Evolutionary conservation across 2,797 vertebrate species (phyloP).

Genomic region (Percopsis omiscomaycus): DNA sequence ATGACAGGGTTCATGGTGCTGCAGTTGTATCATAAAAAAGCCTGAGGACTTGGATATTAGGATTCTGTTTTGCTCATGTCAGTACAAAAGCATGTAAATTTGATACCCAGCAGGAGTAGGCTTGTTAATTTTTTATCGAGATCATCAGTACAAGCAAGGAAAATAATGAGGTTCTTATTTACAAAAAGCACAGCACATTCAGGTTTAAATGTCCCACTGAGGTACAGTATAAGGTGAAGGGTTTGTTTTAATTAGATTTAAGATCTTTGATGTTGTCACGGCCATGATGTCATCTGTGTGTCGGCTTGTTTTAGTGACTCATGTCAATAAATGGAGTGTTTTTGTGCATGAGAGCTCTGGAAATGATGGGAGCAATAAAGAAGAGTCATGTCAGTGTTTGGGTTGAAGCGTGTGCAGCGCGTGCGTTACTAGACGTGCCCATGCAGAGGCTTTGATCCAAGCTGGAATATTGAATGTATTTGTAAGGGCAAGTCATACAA

Average conservation of each 20-base stretch:
- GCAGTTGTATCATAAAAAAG: not conserved
- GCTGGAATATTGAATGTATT: not conserved
- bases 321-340: not conserved
- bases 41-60: not conserved
- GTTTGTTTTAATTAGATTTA: constrained; percentile 10
- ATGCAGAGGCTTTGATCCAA: not conserved
- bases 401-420: not conserved
- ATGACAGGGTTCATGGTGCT: too few species aligned
- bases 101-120: too few species aligned
- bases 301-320: not conserved
- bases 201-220: not conserved
- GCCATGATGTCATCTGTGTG: not conserved
- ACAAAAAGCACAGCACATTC: not conserved
- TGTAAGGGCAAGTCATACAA: not conserved
- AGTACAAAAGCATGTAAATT: not conserved
- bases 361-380: not conserved
- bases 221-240: not conserved
- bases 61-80: not conserved
- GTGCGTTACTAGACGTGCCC: not conserved
- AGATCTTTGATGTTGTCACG: constrained; percentile 7
- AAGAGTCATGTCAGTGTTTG: not conserved
- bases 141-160: not conserved
- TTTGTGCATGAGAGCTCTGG: not conserved
- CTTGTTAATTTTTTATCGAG: not conserved
- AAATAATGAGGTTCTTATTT: not conserved